Evolutionary conservation across 2,797 vertebrate species (phyloP).

Genomic region (Ciconia nigra): DNA sequence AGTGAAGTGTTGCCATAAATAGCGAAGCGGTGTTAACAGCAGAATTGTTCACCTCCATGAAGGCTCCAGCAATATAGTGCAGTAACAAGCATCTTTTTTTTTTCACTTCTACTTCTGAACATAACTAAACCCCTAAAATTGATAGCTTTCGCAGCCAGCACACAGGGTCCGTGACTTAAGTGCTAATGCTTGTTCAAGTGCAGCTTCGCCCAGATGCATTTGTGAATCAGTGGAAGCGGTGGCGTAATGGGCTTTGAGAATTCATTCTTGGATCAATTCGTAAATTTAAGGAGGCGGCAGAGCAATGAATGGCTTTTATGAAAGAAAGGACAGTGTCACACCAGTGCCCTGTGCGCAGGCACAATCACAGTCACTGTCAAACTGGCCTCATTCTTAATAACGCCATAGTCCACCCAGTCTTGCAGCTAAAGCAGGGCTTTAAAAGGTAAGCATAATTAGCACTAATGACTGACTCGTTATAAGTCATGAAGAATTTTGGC

Average conservation of each 20-base stretch:
- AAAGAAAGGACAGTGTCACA: neutral
- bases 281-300: neutral
- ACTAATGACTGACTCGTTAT: neutral
- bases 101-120: neutral
- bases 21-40: neutral
- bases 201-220: neutral
- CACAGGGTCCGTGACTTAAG: neutral
- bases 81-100: neutral
- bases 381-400: neutral
- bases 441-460: neutral
- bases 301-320: neutral
- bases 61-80: neutral
- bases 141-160: neutral
- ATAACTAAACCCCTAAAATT: neutral
- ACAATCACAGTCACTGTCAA: neutral
- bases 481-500: neutral
- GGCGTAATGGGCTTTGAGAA: neutral
- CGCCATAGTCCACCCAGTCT: rapidly evolving
- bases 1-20: neutral
- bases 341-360: neutral
- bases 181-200: neutral
- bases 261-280: neutral
- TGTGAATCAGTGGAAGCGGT: rapidly evolving
- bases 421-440: neutral
- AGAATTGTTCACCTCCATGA: neutral